phyloP scores from a whole-genome alignment of 2,888 invertebrate genomes.

The Glyphotaelius pellucidus region DNA sequence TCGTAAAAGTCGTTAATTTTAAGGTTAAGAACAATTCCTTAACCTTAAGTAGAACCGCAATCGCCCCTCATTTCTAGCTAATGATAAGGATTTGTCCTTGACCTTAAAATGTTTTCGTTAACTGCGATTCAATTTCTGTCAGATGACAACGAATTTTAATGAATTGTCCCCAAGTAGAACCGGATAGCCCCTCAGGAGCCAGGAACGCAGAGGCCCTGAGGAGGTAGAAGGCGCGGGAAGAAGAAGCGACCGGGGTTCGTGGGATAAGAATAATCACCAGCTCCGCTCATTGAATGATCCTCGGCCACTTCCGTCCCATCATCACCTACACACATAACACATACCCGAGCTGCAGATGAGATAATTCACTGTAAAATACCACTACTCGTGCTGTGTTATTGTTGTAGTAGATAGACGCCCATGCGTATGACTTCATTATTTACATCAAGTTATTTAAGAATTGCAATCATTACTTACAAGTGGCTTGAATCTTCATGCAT shows the following conservation, averaged over 20 bases:
- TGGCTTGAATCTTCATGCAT: not conserved
- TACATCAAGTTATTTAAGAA: slow-evolving; percentile 17
- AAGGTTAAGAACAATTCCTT: too few relatives aligned
- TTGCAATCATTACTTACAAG: not conserved
- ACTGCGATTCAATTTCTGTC: too few relatives aligned
- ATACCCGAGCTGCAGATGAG: not conserved
- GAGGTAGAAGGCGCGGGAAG: not conserved
- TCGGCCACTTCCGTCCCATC: slow-evolving; percentile 40
- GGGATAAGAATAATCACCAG: not conserved
- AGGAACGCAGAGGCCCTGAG: not conserved
- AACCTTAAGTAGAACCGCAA: too few relatives aligned
- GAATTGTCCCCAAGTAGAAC: too few relatives aligned
- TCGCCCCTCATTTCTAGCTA: too few relatives aligned
- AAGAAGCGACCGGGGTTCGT: not conserved
- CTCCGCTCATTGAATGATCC: slow-evolving; percentile 44
- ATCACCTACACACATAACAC: slow-evolving; percentile 12
- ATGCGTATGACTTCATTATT: not conserved
- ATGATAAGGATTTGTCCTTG: too few relatives aligned
- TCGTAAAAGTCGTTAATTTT: too few relatives aligned
- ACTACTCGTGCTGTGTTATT: not conserved
- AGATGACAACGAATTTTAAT: too few relatives aligned
- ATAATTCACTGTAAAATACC: slow-evolving; percentile 4
- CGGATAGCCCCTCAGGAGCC: not conserved
- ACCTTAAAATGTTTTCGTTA: too few relatives aligned
- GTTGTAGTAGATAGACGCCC: not conserved